Evolutionary conservation across 1,140 invertebrate species (phyloP), one percentile per base, ranked within the genome.

Genomic region (Eciton burchellii): DNA sequence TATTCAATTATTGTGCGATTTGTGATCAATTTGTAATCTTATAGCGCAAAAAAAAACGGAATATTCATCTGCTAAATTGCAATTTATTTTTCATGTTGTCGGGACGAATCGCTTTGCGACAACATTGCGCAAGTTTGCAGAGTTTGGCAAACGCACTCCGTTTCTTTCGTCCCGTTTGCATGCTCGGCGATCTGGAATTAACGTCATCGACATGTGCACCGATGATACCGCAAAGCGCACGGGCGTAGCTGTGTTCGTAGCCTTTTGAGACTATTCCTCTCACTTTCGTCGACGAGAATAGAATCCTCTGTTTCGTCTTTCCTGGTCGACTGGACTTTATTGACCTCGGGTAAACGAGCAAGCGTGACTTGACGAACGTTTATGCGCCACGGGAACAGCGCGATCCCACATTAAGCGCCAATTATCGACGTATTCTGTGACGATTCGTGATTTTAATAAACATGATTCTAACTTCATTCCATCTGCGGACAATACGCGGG

Each of bases 251-350:
- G 8, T 47, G 47, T 12, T 49, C 8, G 8, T 16, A 35, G 35
- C 35, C 6, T 35, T 35, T 63, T 14, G 9, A 59, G 41, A 73
- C 59, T 73, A 45, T 35, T 73, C 43, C 35, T 19, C 29, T 71
- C 59, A 59, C 16, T 21, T 43, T 24, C 59, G 19, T 9, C 59
- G 35, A 21, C 6, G 35, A 2, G 2, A 35, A 6, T 59, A 59
- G 8, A 59, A 56, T 56, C 9, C 26, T 73, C 3, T 59, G 1
- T 63, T 74, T 74, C 29, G 3, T 74, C 19, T 26, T 16, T 3
- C 0, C 11, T n/a, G 56, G n/a, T 71, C 21, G 29, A 71, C 41
- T 56, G 21, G 14, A 14, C 56, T 70, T 12, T 72, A 6, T 14
- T 47, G n/a, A 16, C 5, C 0, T 71, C 4, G 6, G 0, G 1